Conservation (phyloP, 2,113 vertebrate species). For the Actenoides hombroni region DNA sequence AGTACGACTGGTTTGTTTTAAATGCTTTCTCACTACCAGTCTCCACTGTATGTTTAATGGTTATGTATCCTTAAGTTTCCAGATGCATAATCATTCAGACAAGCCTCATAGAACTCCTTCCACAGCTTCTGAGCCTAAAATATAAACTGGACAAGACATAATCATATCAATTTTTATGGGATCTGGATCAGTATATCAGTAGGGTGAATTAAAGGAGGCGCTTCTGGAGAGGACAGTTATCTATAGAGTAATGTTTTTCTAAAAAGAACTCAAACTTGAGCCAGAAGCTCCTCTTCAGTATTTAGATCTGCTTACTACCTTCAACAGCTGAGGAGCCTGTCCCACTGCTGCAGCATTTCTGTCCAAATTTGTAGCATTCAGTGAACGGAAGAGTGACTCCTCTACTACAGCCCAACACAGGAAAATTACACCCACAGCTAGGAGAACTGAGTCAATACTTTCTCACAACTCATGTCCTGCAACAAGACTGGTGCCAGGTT, state of each 20-base stretch:
- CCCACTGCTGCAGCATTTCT: not conserved
- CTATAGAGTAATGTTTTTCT: not conserved
- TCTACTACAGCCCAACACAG: not conserved
- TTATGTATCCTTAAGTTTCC: not conserved
- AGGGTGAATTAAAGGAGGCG: not conserved
- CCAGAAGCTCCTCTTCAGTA: not conserved
- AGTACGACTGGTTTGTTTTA: not conserved
- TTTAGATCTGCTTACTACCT: not conserved
- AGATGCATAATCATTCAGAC: not conserved
- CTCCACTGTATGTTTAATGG: not conserved
- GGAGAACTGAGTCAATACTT: not conserved
- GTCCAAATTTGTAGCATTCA: not conserved
- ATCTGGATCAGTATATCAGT: not conserved
- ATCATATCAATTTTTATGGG: not conserved
- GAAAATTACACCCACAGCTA: not conserved
- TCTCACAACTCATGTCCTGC: not conserved
- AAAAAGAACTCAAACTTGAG: not conserved
- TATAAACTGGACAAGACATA: not conserved
- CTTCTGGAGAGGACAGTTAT: not conserved
- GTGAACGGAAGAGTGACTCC: not conserved
- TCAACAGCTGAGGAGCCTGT: not conserved
- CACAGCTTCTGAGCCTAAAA: not conserved
- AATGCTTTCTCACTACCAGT: not conserved
- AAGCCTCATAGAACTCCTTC: not conserved
- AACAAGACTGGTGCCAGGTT: not conserved